A percentile compares a stretch with the other conserved stretches of the same genome.
These are phyloP conservation scores for Elephas maximus DNA, from an alignment of 2,113 vertebrate species.

Conservation along the genomic window DNA sequence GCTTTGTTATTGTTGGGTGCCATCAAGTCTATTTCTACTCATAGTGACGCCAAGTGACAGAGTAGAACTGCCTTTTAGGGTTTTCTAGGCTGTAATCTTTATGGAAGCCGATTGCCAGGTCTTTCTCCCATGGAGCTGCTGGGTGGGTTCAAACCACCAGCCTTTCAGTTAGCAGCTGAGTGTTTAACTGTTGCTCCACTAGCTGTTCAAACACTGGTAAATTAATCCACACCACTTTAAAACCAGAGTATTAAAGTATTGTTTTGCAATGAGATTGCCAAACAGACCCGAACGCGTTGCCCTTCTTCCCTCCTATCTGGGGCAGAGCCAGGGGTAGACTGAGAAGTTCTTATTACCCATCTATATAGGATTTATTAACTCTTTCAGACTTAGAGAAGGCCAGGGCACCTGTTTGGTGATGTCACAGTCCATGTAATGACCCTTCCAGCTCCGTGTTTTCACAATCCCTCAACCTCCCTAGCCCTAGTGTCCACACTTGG, in stretches of 20 bases:
- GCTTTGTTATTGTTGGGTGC: too few relatives aligned
- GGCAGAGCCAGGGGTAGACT: background rate
- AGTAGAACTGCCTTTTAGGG: too few relatives aligned
- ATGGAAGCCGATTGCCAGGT: too few relatives aligned
- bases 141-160: too few relatives aligned
- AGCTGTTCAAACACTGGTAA: background rate
- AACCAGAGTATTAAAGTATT: background rate
- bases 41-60: too few relatives aligned
- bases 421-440: fast-evolving
- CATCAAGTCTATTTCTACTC: too few relatives aligned
- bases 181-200: too few relatives aligned
- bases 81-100: too few relatives aligned
- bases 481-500: background rate
- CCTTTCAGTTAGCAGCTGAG: too few relatives aligned
- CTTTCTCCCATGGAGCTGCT: too few relatives aligned
- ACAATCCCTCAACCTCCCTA: background rate
- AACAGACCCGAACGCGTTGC: background rate
- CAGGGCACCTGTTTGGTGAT: background rate
- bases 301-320: background rate
- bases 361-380: background rate
- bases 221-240: background rate
- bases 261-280: background rate
- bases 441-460: background rate
- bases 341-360: background rate
- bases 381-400: background rate